Evolutionary conservation across 2,888 invertebrate genomes (phyloP).

Genomic region (Chaitophorus viminalis): DNA sequence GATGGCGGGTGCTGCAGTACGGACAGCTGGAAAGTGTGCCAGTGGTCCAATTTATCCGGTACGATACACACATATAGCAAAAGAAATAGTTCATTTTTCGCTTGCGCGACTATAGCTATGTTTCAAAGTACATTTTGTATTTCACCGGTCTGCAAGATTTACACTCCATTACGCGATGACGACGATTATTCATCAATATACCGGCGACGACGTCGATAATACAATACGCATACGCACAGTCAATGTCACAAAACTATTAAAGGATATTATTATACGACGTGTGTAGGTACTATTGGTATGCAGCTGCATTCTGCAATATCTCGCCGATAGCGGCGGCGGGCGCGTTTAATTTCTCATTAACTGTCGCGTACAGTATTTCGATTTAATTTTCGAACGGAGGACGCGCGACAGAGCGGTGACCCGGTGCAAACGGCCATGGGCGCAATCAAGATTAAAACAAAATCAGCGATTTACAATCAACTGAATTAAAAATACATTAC

Average conservation of each 20-base stretch:
- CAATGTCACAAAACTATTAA: neutral
- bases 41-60: slow-evolving; percentile 30
- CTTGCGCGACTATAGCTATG: neutral
- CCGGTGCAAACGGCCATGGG: neutral
- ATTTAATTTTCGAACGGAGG: neutral
- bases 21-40: slow-evolving; percentile 10
- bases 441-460: neutral
- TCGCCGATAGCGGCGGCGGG: no score
- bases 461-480: neutral
- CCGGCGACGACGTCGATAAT: neutral
- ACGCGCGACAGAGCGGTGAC: neutral
- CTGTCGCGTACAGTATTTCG: neutral
- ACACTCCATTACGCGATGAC: slow-evolving; percentile 3
- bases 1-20: no score
- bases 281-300: neutral
- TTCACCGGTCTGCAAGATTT: slow-evolving; percentile 17
- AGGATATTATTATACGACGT: neutral
- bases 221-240: neutral
- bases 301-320: neutral
- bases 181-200: neutral
- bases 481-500: no score
- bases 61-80: neutral
- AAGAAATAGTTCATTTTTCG: slow-evolving; percentile 9
- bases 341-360: slow-evolving; percentile 29
- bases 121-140: slow-evolving; percentile 16